These are phyloP conservation scores for Phyllostomus discolor DNA, from an alignment of 2,113 vertebrate species.

Conservation along the genomic window DNA sequence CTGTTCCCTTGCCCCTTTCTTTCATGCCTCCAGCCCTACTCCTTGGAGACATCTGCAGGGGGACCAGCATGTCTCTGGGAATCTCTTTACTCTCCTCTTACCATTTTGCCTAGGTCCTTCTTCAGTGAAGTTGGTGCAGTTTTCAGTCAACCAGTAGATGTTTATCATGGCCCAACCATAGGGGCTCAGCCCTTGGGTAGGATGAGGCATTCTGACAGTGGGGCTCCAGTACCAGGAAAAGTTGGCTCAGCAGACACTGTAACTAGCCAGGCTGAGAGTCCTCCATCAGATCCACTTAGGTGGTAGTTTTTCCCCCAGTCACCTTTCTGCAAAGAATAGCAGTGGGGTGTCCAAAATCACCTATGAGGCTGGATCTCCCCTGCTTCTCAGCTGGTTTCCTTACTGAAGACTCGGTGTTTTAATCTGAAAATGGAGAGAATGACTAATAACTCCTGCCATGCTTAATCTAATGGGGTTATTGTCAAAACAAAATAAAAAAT, in stretches of 20 bases:
- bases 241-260: neutral
- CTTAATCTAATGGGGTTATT: neutral
- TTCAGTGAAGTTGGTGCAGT: neutral
- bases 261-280: neutral
- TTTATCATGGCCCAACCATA: neutral
- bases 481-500: neutral
- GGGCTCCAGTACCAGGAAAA: too few species aligned
- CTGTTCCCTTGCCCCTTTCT: too few species aligned
- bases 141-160: neutral
- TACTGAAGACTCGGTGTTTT: neutral
- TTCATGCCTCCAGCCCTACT: neutral
- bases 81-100: neutral
- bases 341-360: rapidly evolving
- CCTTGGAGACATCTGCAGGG: too few species aligned
- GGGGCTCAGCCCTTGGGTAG: too few species aligned
- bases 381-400: neutral
- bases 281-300: neutral
- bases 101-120: neutral
- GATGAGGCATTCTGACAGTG: neutral
- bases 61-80: neutral
- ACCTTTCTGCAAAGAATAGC: neutral
- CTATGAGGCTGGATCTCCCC: neutral
- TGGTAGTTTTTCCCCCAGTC: neutral
- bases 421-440: neutral
- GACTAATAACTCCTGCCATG: neutral